A percentile compares a stretch with the other conserved stretches of the same genome.
Conservation (phyloP, 2,797 vertebrate species). For the Decapterus maruadsi region DNA sequence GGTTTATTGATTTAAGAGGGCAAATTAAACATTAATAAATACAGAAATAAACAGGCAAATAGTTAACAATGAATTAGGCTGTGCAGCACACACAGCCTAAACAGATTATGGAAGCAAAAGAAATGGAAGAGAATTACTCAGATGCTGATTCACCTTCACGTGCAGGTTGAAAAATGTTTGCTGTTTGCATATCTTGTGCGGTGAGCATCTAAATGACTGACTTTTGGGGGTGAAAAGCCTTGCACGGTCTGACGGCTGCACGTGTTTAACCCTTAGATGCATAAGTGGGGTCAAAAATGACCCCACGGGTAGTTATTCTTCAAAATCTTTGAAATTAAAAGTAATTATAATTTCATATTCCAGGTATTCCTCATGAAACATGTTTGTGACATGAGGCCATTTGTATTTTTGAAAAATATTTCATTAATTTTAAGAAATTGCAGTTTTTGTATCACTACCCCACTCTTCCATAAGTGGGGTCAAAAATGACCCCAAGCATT, state of each 20-base stretch:
- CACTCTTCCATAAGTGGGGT: too few species aligned
- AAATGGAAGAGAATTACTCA: not conserved
- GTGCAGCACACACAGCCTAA: not conserved
- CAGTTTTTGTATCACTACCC: too few species aligned
- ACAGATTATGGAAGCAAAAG: not conserved
- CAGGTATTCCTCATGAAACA: too few species aligned
- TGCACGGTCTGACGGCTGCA: slow-evolving; percentile 4
- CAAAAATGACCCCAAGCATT: too few species aligned
- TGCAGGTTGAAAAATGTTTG: not conserved
- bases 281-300: too few species aligned
- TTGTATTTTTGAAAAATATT: too few species aligned
- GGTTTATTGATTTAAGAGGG: slow-evolving; percentile 4
- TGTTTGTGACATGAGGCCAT: too few species aligned
- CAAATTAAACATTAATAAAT: not conserved
- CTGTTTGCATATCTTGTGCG: not conserved
- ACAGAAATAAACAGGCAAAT: not conserved
- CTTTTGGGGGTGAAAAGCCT: not conserved
- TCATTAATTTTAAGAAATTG: too few species aligned
- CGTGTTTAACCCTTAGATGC: too few species aligned
- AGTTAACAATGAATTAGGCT: not conserved
- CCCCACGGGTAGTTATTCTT: too few species aligned
- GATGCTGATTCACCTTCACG: not conserved
- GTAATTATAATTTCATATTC: too few species aligned
- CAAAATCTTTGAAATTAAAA: too few species aligned
- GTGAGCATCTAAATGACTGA: not conserved